Percentiles rank a stretch among this genome's conserved stretches.
phyloP scores from a whole-genome alignment of 2,888 invertebrate genomes.

The Leucozona laternaria region DNA sequence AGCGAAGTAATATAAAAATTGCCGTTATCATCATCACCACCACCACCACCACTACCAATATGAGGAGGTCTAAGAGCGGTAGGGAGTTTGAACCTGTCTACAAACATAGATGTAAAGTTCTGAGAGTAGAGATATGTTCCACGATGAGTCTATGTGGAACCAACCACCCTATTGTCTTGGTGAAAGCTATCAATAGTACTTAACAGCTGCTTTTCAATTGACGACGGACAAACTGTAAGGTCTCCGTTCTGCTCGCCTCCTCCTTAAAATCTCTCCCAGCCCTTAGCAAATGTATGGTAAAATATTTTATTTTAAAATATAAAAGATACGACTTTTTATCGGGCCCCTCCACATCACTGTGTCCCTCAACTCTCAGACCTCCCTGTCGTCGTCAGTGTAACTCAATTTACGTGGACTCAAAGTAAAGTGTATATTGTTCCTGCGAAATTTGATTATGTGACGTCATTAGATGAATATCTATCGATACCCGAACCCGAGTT shows the following conservation, averaged over 20 bases:
- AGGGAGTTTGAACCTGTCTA: background rate
- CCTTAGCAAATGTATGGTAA: slow-evolving; percentile 48
- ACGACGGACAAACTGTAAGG: slow-evolving; percentile 56
- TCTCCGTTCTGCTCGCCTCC: background rate
- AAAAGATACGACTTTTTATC: slow-evolving; percentile 63
- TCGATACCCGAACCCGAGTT: slow-evolving; percentile 43
- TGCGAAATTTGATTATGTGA: slow-evolving; percentile 79
- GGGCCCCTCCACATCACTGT: background rate
- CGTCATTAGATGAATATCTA: slow-evolving; percentile 78
- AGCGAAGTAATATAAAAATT: slow-evolving; percentile 74
- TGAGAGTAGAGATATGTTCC: slow-evolving; percentile 29
- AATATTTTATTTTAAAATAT: slow-evolving; percentile 73
- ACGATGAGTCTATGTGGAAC: slow-evolving; percentile 51
- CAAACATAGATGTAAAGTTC: slow-evolving; percentile 17
- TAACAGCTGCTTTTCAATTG: slow-evolving; percentile 75
- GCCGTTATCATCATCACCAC: slow-evolving; percentile 69
- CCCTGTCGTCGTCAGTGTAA: slow-evolving; percentile 62
- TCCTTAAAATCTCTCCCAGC: background rate
- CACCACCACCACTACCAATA: background rate
- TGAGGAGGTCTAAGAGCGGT: background rate
- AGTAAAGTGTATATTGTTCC: slow-evolving; percentile 77
- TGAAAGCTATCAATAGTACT: slow-evolving; percentile 75
- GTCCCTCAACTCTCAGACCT: slow-evolving; percentile 8
- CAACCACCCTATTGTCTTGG: slow-evolving; percentile 65
- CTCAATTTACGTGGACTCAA: slow-evolving; percentile 77